Evolutionary conservation across 2,888 invertebrate species (phyloP), one percentile per base, ranked within the genome.

Genomic region (Lottia gigantea): DNA sequence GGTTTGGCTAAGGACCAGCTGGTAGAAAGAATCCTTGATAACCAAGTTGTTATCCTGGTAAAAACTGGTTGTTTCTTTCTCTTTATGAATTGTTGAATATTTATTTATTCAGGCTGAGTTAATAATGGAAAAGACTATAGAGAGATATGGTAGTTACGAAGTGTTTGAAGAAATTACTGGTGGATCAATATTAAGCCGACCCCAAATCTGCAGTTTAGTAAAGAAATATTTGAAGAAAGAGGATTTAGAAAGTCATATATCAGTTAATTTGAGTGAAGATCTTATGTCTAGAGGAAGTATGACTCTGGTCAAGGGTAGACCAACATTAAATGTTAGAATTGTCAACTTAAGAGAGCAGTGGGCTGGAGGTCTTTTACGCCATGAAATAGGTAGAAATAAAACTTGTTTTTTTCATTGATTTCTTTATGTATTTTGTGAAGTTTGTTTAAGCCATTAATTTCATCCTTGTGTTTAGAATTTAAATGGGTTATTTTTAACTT

Each of bases 281-380:
- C 70, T 86, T n/a, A 70, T 87, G 55, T 83, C 85, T 11, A 73
- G 83, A 46, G 87, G 84, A 7, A 85, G 85, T 2, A 85, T 87
- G 85, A 85, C 84, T 0, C 76, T 81, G 26, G 75, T 80, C 15
- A 82, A 83, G 66, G 87, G 87, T 2, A 79, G 79, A 65, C 79
- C 85, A 12, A 79, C 78, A n/a, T 75, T 87, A 7, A 84, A 84
- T 74, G 83, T 87, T 0, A 77, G 86, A 25, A 75, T 82, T 23
- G 78, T 81, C 46, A 83, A 85, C 68, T 75, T 85, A 26, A 73
- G 86, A 66, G 85, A 86, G 67, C 73, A 75, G 63, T 86, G 87
- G 86, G 82, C 84, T 15, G 83, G 83, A 46, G 87, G 86, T 8
- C 71, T 87, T 15, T 78, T 87, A 0, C 66, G 84, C 7, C 87